These are phyloP conservation scores for Malurus alboscapulatus DNA, from an alignment of 2,113 vertebrate genomes.

Conservation along the genomic window DNA sequence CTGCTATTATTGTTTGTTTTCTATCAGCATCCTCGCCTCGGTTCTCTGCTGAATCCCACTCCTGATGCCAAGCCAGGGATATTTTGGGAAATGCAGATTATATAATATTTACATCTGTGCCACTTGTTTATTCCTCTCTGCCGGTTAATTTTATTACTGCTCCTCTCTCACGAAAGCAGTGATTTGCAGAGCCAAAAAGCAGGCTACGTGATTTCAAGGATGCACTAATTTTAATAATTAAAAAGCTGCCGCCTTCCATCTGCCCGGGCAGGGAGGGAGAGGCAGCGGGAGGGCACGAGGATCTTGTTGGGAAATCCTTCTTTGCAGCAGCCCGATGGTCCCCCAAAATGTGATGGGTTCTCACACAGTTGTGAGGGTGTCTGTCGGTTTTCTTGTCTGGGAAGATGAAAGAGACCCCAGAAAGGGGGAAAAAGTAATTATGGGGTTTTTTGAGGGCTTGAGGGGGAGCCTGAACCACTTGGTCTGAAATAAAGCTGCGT, in stretches of 20 bases:
- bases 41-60: not conserved
- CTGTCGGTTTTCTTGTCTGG: not conserved
- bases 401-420: not conserved
- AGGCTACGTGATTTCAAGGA: not conserved
- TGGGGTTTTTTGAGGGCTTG: not conserved
- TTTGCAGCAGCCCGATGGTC: not conserved
- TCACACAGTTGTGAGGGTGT: fast-evolving
- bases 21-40: constrained; percentile 12
- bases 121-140: constrained; percentile 47
- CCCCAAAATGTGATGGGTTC: fast-evolving
- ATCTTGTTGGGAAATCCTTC: fast-evolving
- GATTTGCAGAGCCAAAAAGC: constrained; percentile 52
- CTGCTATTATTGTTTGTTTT: constrained; percentile 45
- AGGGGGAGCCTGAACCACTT: not conserved
- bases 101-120: constrained; percentile 70
- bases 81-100: constrained; percentile 59
- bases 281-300: fast-evolving
- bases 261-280: not conserved
- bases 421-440: not conserved
- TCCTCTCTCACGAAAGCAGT: constrained; percentile 22
- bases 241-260: constrained; percentile 45
- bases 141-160: constrained; percentile 44
- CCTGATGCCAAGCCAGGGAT: constrained; percentile 29
- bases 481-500: fast-evolving
- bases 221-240: constrained; percentile 63